Evolutionary conservation across 2,797 vertebrate species (phyloP).

Genomic region (Parambassis ranga): DNA sequence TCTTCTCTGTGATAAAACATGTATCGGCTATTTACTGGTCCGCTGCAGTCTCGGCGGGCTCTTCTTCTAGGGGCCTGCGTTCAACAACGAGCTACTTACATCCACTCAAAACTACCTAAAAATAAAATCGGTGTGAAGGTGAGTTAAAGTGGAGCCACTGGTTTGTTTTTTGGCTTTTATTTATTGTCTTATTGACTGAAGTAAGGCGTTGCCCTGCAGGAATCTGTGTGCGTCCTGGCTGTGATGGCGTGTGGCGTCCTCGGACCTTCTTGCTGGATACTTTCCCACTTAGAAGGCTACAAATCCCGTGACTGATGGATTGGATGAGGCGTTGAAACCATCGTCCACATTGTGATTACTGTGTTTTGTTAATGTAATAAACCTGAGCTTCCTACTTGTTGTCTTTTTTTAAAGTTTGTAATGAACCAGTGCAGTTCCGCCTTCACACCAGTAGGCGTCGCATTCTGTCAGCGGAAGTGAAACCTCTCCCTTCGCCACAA

Average conservation of each 20-base stretch:
- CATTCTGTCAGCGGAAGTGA: conserved; percentile 41
- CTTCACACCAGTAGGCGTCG: conserved; percentile 4
- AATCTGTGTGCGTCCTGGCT: conserved; percentile 37
- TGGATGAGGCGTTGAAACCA: not conserved
- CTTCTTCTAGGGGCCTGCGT: not conserved
- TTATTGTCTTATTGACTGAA: no score
- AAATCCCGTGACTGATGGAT: conserved; percentile 24
- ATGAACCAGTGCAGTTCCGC: not conserved
- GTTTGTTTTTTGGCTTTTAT: no score
- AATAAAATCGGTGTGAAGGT: conserved; percentile 12
- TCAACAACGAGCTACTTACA: conserved; percentile 17
- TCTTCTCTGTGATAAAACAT: not conserved
- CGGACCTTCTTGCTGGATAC: conserved; percentile 66
- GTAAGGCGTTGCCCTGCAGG: conserved; percentile 14
- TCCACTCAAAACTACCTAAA: conserved; percentile 37
- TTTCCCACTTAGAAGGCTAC: conserved; percentile 39
- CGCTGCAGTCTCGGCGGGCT: not conserved
- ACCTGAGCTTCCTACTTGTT: not conserved
- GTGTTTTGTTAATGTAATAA: conserved; percentile 12
- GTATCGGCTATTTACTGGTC: not conserved
- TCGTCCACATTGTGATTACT: accelerated
- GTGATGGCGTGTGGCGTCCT: conserved; percentile 34
- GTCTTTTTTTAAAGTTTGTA: accelerated
- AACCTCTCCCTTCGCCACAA: not conserved
- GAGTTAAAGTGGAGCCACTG: not conserved